A percentile compares a stretch with the other conserved stretches of the same genome.
Evolutionary conservation across 2,797 vertebrate species (phyloP).

Genomic region (Scomberomorus guttatus): DNA sequence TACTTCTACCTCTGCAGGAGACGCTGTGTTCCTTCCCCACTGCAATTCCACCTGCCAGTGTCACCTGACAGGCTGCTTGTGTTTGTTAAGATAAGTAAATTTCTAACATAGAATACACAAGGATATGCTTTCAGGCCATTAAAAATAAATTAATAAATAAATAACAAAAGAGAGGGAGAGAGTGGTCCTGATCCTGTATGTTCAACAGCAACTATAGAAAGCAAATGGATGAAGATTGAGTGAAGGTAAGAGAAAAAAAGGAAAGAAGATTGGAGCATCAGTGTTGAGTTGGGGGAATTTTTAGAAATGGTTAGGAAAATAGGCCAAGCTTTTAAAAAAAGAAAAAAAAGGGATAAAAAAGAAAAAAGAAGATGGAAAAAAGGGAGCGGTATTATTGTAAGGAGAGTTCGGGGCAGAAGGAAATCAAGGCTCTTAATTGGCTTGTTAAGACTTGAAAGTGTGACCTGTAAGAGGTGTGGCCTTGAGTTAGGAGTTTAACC

Average conservation of each 20-base stretch:
- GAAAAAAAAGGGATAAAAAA: constrained; percentile 24
- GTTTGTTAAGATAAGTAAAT: constrained; percentile 20
- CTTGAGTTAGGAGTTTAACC: constrained; percentile 61
- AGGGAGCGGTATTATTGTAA: constrained; percentile 1
- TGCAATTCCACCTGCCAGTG: constrained; percentile 38
- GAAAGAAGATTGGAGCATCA: constrained; percentile 33
- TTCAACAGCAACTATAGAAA: background rate
- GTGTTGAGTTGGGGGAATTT: constrained; percentile 27
- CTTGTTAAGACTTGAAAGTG: constrained; percentile 78
- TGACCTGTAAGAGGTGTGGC: constrained; percentile 56
- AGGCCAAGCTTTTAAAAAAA: constrained; percentile 48
- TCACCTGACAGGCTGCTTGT: constrained; percentile 31
- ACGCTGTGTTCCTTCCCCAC: constrained; percentile 16
- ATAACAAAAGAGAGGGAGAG: background rate
- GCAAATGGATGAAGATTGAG: constrained; percentile 1
- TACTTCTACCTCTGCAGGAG: background rate
- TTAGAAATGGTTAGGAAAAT: constrained; percentile 35
- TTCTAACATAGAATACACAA: background rate
- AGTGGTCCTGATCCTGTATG: background rate
- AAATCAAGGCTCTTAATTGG: constrained; percentile 77
- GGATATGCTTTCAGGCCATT: constrained; percentile 5
- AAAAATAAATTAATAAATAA: background rate
- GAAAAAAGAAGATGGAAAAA: constrained; percentile 33
- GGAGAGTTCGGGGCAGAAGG: background rate
- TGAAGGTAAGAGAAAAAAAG: constrained; percentile 29